phyloP scores from a whole-genome alignment of 2,888 invertebrate genomes.

The Rotaria sp. region DNA sequence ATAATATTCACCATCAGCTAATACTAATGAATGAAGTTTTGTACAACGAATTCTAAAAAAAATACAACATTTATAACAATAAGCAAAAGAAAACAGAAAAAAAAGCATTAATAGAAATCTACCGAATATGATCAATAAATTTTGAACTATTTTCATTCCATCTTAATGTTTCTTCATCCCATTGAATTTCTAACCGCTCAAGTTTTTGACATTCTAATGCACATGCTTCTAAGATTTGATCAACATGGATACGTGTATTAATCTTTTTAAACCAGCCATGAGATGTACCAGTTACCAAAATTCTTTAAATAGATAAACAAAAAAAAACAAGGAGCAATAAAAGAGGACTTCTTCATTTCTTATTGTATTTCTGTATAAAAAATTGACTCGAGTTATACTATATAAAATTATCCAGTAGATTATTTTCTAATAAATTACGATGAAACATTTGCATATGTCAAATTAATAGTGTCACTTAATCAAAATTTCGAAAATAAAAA shows the following conservation, averaged over 20 bases:
- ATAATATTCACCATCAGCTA: conserved; percentile 96
- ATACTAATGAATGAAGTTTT: conserved; percentile 81
- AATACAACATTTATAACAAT: neutral
- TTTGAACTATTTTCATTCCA: conserved; percentile 99
- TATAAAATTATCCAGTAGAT: too few species aligned
- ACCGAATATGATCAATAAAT: conserved; percentile 87
- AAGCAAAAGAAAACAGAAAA: too few species aligned
- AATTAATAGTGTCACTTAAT: too few species aligned
- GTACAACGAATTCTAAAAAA: conserved; percentile 71
- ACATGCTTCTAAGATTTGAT: conserved; percentile 93
- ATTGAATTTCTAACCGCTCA: conserved; percentile 84
- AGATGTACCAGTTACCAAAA: conserved; percentile 90
- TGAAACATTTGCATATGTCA: too few species aligned
- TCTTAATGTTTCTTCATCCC: conserved; percentile 95
- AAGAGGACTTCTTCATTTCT: too few species aligned
- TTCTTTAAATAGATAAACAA: conserved; percentile 62
- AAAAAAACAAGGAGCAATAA: neutral
- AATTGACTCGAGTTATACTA: too few species aligned
- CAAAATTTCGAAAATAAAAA: too few species aligned
- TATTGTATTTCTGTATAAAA: too few species aligned
- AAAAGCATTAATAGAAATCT: conserved; percentile 22
- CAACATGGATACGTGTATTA: conserved; percentile 69
- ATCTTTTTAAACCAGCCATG: conserved; percentile 92
- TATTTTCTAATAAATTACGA: too few species aligned
- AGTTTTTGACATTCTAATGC: conserved; percentile 80